Evolutionary conservation across 2,797 vertebrate species (phyloP), one percentile per base, ranked within the genome.

Genomic region (Centropyge bicolor): DNA sequence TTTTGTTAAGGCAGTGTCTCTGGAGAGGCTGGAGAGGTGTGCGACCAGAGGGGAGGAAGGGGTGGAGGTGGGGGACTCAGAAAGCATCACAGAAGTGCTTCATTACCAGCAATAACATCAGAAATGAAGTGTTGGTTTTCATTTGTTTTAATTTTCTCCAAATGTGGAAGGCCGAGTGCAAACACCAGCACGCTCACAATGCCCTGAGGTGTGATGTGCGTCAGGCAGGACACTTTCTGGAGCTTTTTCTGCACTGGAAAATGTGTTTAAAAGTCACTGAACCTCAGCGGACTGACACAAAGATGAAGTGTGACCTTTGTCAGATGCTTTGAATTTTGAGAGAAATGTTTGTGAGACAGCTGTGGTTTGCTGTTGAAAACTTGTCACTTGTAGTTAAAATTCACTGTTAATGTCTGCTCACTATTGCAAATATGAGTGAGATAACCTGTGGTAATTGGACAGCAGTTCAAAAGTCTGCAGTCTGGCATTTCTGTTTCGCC

Each of bases 61-160:
- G 62, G 78, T 49, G 78, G 59, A 57, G 62, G 61, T 6, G 45
- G 61, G 71, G 69, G 72, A 46, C 66, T 83, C 84, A 22, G 72
- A 78, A 87, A 88, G 83, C 86, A 84, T 89, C 85, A 62, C 90
- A 90, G 93, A 91, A 85, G 90, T 86, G 86, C 91, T 94, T 93
- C 91, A 86, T 94, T 93, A 94, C 89, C 89, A 91, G 90, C 73
- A 95, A 93, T 90, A 93, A 94, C 94, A 93, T 89, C 87, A 90
- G 83, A 90, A 93, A 94, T 90, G 91, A 94, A 92, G 93, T 94
- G 94, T 93, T 94, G 89, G 72, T 92, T 93, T 94, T 94, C 91
- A 91, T 92, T 94, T 92, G 82, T 92, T 94, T 94, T 91, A 93
- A 94, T 94, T 93, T 92, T 92, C 92, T 92, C 92, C 92, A 93